phyloP scores from a whole-genome alignment of 2,888 invertebrate genomes.

The Cataglyphis albicans region DNA sequence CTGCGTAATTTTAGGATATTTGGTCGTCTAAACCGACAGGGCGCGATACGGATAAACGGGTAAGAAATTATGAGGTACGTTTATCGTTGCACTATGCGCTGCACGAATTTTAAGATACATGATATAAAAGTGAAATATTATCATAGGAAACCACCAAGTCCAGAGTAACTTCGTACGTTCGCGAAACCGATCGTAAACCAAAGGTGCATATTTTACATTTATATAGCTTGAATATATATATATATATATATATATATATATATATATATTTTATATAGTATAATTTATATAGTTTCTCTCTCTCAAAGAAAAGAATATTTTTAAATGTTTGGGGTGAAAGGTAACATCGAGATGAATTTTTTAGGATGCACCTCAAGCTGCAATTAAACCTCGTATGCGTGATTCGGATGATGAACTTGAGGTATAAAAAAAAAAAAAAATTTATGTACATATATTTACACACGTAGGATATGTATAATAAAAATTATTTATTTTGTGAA shows the following conservation, averaged over 20 bases:
- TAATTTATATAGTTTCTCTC: background rate
- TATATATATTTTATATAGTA: background rate
- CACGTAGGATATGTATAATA: background rate
- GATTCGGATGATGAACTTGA: slow-evolving; percentile 41
- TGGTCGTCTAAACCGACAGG: slow-evolving; percentile 16
- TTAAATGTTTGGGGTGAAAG: background rate
- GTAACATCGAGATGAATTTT: slow-evolving; percentile 17
- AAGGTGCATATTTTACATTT: slow-evolving; percentile 24
- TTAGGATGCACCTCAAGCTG: slow-evolving; percentile 23
- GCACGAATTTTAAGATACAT: slow-evolving; percentile 5
- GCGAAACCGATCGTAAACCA: slow-evolving; percentile 39
- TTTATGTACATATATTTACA: background rate
- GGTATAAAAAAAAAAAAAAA: slow-evolving; percentile 25
- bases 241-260: background rate
- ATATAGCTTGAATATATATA: background rate
- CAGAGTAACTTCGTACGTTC: background rate
- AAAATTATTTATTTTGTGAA: background rate
- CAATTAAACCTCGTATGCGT: slow-evolving; percentile 22
- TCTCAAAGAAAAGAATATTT: slow-evolving; percentile 3
- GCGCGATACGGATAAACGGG: slow-evolving; percentile 34
- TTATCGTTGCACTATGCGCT: background rate
- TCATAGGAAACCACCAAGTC: slow-evolving; percentile 20
- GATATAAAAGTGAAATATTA: background rate
- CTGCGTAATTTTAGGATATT: slow-evolving; percentile 47
- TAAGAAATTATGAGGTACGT: slow-evolving; percentile 31